A percentile compares a stretch with the other conserved stretches of the same genome.
Conservation (phyloP, 2,113 vertebrate species). For the Ploceus nigricollis region DNA sequence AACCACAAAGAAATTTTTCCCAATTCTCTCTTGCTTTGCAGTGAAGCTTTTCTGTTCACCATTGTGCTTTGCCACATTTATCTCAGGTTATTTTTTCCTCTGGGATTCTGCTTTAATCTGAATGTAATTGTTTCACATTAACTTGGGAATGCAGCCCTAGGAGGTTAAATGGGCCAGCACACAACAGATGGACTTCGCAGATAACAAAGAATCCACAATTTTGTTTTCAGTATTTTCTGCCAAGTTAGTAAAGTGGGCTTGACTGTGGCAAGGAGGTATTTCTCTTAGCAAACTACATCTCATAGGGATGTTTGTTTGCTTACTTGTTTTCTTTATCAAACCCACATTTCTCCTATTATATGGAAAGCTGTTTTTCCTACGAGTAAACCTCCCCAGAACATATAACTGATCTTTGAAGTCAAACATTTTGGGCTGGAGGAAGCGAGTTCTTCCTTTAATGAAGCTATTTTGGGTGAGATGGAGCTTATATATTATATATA, state of each 20-base stretch:
- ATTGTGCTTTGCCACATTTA: neutral
- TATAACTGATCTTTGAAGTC: slow-evolving; percentile 5
- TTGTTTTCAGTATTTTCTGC: slow-evolving; percentile 42
- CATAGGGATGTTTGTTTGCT: slow-evolving; percentile 19
- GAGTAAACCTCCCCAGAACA: neutral
- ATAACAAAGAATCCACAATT: slow-evolving; percentile 23
- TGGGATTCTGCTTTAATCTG: slow-evolving; percentile 39
- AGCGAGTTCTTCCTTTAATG: neutral
- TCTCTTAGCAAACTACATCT: neutral
- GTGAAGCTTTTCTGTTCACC: neutral
- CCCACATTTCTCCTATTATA: slow-evolving; percentile 8
- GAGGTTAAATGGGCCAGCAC: slow-evolving; percentile 6
- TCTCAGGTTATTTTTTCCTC: neutral
- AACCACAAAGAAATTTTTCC: neutral
- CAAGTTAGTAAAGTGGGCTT: slow-evolving; percentile 17
- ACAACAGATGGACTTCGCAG: slow-evolving; percentile 26
- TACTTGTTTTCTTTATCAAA: neutral
- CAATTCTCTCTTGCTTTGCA: neutral
- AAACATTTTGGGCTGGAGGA: neutral
- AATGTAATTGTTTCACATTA: slow-evolving; percentile 10
- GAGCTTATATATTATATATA: neutral
- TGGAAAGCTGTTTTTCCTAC: slow-evolving; percentile 4
- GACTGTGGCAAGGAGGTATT: neutral
- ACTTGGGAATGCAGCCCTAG: slow-evolving; percentile 20
- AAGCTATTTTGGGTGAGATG: neutral